Percentiles rank a stretch among this genome's conserved stretches.
Evolutionary conservation across 2,113 vertebrate species (phyloP).

Genomic region (Sphyrna mokarran): DNA sequence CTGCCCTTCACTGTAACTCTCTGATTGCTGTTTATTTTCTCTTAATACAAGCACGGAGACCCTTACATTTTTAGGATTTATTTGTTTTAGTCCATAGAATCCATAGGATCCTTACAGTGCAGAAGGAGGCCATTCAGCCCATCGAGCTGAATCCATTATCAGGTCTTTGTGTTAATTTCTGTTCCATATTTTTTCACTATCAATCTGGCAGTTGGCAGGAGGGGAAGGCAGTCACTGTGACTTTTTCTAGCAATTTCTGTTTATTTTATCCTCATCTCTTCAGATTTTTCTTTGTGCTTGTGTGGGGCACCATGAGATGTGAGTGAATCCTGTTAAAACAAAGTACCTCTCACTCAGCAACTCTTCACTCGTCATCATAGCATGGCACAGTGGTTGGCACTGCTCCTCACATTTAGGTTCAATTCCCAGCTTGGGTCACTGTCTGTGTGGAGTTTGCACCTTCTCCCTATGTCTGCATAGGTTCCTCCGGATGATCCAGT

Average conservation of each 20-base stretch:
- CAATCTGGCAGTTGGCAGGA: background rate
- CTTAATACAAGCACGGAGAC: background rate
- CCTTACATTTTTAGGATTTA: background rate
- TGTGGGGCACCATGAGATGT: background rate
- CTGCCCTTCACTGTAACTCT: background rate
- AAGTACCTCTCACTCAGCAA: background rate
- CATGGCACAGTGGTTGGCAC: too few species aligned
- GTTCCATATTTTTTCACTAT: background rate
- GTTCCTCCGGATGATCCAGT: too few species aligned
- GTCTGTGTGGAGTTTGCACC: too few species aligned
- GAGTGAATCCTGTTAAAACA: background rate
- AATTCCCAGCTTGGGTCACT: too few species aligned
- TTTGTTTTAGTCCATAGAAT: background rate
- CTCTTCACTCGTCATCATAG: background rate
- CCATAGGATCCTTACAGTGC: too few species aligned
- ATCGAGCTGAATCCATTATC: background rate
- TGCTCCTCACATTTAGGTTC: too few species aligned
- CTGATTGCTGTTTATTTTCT: conserved; percentile 21
- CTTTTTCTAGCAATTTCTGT: background rate
- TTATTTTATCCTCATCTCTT: background rate
- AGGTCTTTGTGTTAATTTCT: background rate
- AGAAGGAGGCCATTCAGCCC: too few species aligned
- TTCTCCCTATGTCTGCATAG: too few species aligned
- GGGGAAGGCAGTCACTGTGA: background rate
- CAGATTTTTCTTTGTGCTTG: background rate